Evolutionary conservation across 1,140 invertebrate genomes (phyloP).

Genomic region (Xylocopa sonorina): DNA sequence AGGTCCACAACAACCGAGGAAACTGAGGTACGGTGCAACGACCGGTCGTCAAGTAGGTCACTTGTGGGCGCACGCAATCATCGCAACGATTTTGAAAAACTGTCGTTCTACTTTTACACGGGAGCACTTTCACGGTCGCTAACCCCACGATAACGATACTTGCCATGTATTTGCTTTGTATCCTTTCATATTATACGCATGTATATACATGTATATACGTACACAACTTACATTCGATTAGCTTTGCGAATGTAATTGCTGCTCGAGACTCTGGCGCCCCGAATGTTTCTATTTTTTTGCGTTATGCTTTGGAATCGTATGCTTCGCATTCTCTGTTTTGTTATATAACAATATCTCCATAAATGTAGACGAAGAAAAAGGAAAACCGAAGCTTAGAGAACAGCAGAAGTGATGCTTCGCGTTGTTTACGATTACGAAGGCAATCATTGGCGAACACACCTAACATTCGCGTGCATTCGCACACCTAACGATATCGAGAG

Average conservation of each 20-base stretch:
- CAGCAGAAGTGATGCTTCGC: too few relatives aligned
- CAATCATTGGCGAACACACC: too few relatives aligned
- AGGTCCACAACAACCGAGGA: slow-evolving; percentile 74
- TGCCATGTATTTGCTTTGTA: slow-evolving; percentile 37
- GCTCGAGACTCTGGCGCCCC: too few relatives aligned
- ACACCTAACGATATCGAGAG: not conserved
- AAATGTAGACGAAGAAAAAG: too few relatives aligned
- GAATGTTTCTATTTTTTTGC: not conserved
- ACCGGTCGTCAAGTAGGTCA: slow-evolving; percentile 76
- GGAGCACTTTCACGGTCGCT: slow-evolving; percentile 81
- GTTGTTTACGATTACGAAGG: too few relatives aligned
- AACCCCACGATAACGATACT: slow-evolving; percentile 72
- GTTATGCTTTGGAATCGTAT: not conserved
- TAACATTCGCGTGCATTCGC: too few relatives aligned
- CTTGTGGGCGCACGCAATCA: slow-evolving; percentile 81
- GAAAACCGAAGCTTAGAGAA: too few relatives aligned
- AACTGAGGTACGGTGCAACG: slow-evolving; percentile 75
- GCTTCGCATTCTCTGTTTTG: too few relatives aligned
- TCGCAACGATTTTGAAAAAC: slow-evolving; percentile 81
- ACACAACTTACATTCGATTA: not conserved
- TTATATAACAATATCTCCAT: too few relatives aligned
- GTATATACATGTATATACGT: not conserved
- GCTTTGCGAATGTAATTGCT: not conserved
- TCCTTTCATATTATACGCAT: not conserved
- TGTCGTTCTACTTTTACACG: slow-evolving; percentile 78